These are phyloP conservation scores for Aphodius granarius DNA, from an alignment of 2,888 invertebrate genomes.

Conservation along the genomic window DNA sequence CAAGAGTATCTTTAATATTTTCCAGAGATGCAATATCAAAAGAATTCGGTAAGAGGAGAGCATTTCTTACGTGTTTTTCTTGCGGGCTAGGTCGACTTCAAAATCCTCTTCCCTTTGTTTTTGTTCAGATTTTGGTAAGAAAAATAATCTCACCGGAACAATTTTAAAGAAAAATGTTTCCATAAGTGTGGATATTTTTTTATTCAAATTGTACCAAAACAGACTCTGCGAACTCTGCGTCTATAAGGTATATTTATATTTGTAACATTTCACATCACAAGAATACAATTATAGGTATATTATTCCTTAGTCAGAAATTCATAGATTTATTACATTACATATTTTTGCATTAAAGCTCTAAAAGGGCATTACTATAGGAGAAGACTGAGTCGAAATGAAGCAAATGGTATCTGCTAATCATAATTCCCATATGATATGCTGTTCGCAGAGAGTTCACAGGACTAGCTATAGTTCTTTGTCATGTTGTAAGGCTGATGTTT, in stretches of 20 bases:
- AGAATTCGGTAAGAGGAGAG: background rate
- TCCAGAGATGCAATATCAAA: background rate
- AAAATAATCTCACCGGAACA: background rate
- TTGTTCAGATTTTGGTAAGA: background rate
- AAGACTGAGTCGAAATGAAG: background rate
- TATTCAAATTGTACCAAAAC: background rate
- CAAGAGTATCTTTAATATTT: background rate
- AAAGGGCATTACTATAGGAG: background rate
- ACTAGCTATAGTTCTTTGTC: background rate
- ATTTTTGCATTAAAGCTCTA: background rate
- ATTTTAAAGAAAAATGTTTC: background rate
- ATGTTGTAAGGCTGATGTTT: constrained; percentile 2
- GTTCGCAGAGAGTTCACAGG: background rate
- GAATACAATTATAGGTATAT: too few species aligned
- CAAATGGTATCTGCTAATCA: background rate
- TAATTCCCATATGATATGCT: background rate
- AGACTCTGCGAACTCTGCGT: background rate
- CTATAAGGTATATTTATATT: background rate
- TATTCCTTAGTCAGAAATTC: too few species aligned
- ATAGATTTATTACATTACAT: too few species aligned
- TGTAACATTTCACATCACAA: background rate
- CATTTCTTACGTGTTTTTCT: background rate
- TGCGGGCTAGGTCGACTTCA: background rate
- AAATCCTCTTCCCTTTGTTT: background rate
- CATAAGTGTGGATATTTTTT: background rate